Conservation (phyloP, 2,113 vertebrate species). For the Sprattus sprattus region DNA sequence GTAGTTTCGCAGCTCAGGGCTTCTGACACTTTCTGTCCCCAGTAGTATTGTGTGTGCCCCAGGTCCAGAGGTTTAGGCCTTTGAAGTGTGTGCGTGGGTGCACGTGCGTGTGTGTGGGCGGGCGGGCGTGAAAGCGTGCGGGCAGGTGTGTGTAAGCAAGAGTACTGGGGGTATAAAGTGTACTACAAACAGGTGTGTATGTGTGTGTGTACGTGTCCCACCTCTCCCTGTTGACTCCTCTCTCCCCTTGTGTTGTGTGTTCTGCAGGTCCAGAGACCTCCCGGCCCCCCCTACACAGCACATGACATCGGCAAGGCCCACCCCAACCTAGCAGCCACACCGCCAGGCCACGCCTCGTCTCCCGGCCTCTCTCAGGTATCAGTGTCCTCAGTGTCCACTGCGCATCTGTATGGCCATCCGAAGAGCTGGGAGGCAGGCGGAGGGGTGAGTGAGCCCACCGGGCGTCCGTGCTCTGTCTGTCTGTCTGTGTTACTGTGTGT, state of each 20-base stretch:
- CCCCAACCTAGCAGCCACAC: constrained; percentile 87
- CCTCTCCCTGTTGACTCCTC: not conserved
- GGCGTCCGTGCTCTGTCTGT: constrained; percentile 36
- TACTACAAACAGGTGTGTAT: not conserved
- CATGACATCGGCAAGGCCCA: constrained; percentile 97
- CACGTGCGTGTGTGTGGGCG: too few species aligned
- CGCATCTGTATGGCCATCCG: constrained; percentile 68
- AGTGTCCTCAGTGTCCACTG: constrained; percentile 67
- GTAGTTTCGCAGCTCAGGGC: not conserved
- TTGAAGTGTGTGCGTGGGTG: not conserved
- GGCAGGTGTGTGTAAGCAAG: too few species aligned
- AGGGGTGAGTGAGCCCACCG: constrained; percentile 67
- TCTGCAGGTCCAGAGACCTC: constrained; percentile 84
- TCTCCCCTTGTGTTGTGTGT: not conserved
- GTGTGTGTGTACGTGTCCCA: not conserved
- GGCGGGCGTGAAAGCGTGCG: too few species aligned
- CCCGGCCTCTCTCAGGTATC: constrained; percentile 96
- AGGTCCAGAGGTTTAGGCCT: not conserved
- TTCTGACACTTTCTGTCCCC: not conserved
- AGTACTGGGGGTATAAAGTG: too few species aligned
- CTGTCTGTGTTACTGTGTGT: not conserved
- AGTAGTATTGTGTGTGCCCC: not conserved
- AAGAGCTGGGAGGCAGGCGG: constrained; percentile 75
- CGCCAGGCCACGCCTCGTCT: constrained; percentile 91
- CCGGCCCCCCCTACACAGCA: constrained; percentile 83